Conservation (phyloP, 2,888 invertebrate species). For the Drosophila meridionalis region DNA sequence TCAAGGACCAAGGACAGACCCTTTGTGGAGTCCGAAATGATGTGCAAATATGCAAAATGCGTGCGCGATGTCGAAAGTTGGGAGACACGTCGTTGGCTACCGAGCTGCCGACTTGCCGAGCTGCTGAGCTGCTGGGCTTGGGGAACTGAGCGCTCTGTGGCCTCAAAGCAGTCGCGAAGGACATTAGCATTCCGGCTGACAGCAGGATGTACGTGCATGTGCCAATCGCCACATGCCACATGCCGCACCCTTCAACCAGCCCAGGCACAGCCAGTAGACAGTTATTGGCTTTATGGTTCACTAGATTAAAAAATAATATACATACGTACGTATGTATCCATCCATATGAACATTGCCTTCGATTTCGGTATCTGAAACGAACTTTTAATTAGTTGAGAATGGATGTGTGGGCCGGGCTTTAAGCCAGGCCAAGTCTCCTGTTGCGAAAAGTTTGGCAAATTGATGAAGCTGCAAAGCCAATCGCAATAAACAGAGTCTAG, state of each 20-base stretch:
- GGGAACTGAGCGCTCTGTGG: background rate
- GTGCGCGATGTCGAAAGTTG: constrained; percentile 52
- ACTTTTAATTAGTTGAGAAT: constrained; percentile 1
- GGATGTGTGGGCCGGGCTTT: background rate
- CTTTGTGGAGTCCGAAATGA: constrained; percentile 39
- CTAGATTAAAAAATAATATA: constrained; percentile 66
- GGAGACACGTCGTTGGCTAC: constrained; percentile 26
- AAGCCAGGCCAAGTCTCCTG: background rate
- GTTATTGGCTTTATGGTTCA: constrained; percentile 46
- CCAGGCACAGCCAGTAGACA: constrained; percentile 1
- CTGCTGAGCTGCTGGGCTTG: background rate
- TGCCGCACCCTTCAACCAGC: background rate
- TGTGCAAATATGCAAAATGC: constrained; percentile 74
- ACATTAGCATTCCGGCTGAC: constrained; percentile 62
- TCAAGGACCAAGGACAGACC: constrained; percentile 4
- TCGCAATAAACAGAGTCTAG: constrained; percentile 1
- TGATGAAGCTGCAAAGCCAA: constrained; percentile 7
- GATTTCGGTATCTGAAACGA: constrained; percentile 15
- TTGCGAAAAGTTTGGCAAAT: background rate
- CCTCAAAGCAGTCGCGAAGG: constrained; percentile 12
- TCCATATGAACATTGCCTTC: constrained; percentile 23
- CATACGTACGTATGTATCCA: background rate
- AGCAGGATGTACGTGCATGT: constrained; percentile 22
- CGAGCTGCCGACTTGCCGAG: background rate
- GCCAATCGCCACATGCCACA: constrained; percentile 1